A percentile compares a stretch with the other conserved stretches of the same genome.
Evolutionary conservation across 2,888 invertebrate species (phyloP).

Genomic region (Onchidella celtica): DNA sequence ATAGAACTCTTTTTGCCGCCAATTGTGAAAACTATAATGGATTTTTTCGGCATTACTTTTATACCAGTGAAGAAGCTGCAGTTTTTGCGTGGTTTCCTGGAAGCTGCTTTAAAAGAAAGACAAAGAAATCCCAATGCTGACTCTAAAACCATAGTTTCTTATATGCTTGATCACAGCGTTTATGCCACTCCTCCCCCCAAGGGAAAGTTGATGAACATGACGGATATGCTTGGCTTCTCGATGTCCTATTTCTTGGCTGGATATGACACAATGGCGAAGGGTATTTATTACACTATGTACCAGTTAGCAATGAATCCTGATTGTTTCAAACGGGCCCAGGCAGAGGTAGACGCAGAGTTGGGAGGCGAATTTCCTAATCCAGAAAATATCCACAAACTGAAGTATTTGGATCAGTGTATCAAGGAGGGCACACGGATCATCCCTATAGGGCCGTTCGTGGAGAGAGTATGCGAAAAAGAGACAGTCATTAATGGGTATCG

Average conservation of each 20-base stretch:
- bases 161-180: too few relatives aligned
- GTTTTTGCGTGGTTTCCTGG: too few relatives aligned
- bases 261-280: conserved; percentile 23
- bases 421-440: conserved; percentile 8
- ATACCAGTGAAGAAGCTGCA: too few relatives aligned
- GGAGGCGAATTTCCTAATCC: conserved; percentile 4
- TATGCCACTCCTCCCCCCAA: too few relatives aligned
- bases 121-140: too few relatives aligned
- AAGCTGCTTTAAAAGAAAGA: too few relatives aligned
- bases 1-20: too few relatives aligned
- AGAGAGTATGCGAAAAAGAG: conserved; percentile 8
- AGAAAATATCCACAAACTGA: neutral
- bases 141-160: too few relatives aligned
- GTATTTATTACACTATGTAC: neutral
- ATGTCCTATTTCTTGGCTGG: conserved; percentile 9
- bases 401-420: conserved; percentile 22
- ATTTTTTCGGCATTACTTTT: too few relatives aligned
- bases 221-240: neutral
- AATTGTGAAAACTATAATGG: too few relatives aligned
- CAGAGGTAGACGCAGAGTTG: conserved; percentile 17
- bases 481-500: neutral
- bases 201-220: too few relatives aligned
- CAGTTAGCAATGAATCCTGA: conserved; percentile 24
- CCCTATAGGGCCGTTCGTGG: conserved; percentile 9
- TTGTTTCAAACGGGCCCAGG: conserved; percentile 10